Evolutionary conservation across 30 jellyfish, hydroid and myxozoan genomes (phyloP).

Genomic region (Rhopilema esculentum): DNA sequence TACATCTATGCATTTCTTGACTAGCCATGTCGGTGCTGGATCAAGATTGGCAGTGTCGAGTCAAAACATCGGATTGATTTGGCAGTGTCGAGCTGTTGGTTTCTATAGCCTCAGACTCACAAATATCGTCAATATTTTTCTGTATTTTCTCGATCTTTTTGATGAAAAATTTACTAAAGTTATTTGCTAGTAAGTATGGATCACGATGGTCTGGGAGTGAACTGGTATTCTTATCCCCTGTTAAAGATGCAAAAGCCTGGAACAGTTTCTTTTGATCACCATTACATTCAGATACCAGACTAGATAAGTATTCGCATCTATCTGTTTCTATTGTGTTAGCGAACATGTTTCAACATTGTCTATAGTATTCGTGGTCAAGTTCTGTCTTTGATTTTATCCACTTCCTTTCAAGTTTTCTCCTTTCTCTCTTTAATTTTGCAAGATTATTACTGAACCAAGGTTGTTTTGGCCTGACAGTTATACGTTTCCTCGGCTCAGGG

Average conservation of each 20-base stretch:
- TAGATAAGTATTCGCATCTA: too few species aligned
- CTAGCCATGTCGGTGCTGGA: too few species aligned
- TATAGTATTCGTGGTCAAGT: slow-evolving; percentile 21
- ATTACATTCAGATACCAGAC: slow-evolving; percentile 24
- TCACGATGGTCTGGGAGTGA: slow-evolving; percentile 58
- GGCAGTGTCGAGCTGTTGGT: slow-evolving; percentile 35
- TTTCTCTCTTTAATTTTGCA: too few species aligned
- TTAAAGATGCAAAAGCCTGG: slow-evolving; percentile 58
- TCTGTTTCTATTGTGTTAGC: slow-evolving; percentile 51
- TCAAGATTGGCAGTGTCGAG: slow-evolving; percentile 67
- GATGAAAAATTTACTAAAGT: slow-evolving; percentile 49
- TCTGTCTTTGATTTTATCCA: too few species aligned
- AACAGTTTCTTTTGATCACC: slow-evolving; percentile 67
- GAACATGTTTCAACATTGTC: slow-evolving; percentile 42
- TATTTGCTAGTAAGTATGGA: slow-evolving; percentile 66
- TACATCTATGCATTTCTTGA: too few species aligned
- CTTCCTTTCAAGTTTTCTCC: too few species aligned
- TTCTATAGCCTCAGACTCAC: slow-evolving; percentile 58
- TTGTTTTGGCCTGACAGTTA: too few species aligned
- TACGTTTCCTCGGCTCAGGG: too few species aligned
- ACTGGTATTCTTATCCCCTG: slow-evolving; percentile 48
- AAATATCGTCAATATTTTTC: slow-evolving; percentile 41
- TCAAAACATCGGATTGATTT: slow-evolving; percentile 63
- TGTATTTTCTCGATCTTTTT: slow-evolving; percentile 52
- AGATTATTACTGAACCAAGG: too few species aligned